Conservation (phyloP, 2,797 vertebrate species). For the Halcyon badia region DNA sequence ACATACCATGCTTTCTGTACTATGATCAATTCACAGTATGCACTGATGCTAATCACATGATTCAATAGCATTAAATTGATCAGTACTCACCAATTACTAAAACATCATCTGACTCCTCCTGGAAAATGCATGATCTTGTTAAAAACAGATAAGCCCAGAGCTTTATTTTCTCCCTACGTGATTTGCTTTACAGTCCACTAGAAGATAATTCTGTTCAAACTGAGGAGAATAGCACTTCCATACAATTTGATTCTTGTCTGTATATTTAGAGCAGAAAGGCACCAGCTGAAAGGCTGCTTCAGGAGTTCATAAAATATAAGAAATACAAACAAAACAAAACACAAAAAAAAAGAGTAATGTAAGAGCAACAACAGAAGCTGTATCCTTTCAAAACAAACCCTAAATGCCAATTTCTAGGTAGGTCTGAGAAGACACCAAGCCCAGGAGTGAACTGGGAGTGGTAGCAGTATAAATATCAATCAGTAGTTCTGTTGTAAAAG, state of each 20-base stretch:
- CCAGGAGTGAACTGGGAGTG: not conserved
- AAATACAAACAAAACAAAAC: not conserved
- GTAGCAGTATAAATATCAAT: not conserved
- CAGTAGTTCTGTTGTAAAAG: not conserved
- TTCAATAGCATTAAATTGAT: not conserved
- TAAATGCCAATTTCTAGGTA: not conserved
- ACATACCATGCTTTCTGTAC: not conserved
- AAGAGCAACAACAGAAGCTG: not conserved
- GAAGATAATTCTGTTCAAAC: not conserved
- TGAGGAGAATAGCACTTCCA: not conserved
- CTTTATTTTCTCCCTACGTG: not conserved
- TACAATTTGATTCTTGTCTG: not conserved
- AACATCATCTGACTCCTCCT: not conserved
- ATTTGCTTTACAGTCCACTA: not conserved
- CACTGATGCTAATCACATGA: not conserved
- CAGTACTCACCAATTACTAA: slow-evolving; percentile 54
- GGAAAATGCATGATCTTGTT: slow-evolving; percentile 20
- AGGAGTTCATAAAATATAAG: not conserved
- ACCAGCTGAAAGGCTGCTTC: not conserved
- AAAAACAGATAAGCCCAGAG: not conserved
- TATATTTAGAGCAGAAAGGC: not conserved
- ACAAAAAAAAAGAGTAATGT: not conserved
- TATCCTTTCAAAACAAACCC: not conserved
- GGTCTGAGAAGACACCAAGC: not conserved
- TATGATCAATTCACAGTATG: not conserved